Evolutionary conservation across 2,113 vertebrate species (phyloP).

Genomic region (Solenodon paradoxus): DNA sequence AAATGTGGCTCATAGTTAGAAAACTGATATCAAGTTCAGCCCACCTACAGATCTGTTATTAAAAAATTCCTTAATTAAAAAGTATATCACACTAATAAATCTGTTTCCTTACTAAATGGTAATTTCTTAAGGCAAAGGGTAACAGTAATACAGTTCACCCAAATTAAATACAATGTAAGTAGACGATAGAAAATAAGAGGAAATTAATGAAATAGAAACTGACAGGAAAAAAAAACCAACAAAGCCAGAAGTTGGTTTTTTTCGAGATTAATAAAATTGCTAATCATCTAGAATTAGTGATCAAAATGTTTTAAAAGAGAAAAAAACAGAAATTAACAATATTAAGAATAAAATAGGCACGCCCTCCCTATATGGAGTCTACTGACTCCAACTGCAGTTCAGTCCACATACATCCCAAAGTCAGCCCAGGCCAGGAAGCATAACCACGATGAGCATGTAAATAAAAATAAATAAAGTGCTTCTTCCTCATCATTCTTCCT

Average conservation of each 20-base stretch:
- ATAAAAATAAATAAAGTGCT: no score
- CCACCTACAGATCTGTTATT: not conserved
- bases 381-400: no score
- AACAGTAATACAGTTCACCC: not conserved
- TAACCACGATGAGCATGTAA: no score
- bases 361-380: no score
- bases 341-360: slow-evolving; percentile 5
- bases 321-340: not conserved
- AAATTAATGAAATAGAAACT: not conserved
- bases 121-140: not conserved
- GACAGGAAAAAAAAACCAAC: not conserved
- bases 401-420: no score
- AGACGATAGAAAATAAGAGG: not conserved
- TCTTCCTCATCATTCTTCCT: no score
- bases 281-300: not conserved
- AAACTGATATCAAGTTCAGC: not conserved
- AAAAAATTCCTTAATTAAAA: not conserved
- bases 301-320: not conserved
- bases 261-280: not conserved
- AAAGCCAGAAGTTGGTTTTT: slow-evolving; percentile 19
- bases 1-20: not conserved
- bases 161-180: not conserved
- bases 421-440: no score
- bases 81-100: not conserved
- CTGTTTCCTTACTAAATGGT: not conserved